Evolutionary conservation across 2,113 vertebrate species (phyloP).

Genomic region (Chloebia gouldiae): DNA sequence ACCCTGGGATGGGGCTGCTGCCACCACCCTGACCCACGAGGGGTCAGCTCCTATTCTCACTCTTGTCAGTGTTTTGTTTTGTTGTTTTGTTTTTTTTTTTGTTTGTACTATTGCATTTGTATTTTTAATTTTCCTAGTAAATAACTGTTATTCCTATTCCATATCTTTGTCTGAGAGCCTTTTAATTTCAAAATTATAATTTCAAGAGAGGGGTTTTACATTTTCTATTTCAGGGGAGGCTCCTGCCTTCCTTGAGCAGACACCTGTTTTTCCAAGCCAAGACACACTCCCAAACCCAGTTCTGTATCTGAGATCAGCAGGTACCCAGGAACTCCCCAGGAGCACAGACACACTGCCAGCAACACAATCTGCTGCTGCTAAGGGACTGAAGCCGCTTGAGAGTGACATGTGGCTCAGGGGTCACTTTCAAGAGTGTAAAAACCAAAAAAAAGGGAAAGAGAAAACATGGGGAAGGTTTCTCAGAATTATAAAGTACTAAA

Average conservation of each 20-base stretch:
- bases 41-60: accelerated
- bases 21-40: too few relatives aligned
- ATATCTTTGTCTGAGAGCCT: neutral
- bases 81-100: too few relatives aligned
- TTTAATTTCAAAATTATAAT: neutral
- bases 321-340: neutral
- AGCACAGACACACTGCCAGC: neutral
- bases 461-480: neutral
- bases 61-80: too few relatives aligned
- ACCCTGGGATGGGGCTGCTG: too few relatives aligned
- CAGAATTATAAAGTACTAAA: neutral
- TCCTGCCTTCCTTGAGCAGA: neutral
- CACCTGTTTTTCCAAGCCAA: neutral
- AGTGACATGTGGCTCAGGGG: neutral
- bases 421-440: neutral
- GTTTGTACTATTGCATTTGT: neutral
- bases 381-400: neutral
- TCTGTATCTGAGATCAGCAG: neutral
- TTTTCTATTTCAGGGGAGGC: neutral
- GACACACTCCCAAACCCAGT: neutral
- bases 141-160: neutral
- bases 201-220: neutral
- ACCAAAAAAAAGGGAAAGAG: too few relatives aligned
- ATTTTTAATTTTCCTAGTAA: neutral
- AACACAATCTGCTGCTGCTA: neutral